A percentile compares a stretch with the other conserved stretches of the same genome.
phyloP scores from a whole-genome alignment of 2,888 invertebrate genomes.

The Amphiduros pacificus region DNA sequence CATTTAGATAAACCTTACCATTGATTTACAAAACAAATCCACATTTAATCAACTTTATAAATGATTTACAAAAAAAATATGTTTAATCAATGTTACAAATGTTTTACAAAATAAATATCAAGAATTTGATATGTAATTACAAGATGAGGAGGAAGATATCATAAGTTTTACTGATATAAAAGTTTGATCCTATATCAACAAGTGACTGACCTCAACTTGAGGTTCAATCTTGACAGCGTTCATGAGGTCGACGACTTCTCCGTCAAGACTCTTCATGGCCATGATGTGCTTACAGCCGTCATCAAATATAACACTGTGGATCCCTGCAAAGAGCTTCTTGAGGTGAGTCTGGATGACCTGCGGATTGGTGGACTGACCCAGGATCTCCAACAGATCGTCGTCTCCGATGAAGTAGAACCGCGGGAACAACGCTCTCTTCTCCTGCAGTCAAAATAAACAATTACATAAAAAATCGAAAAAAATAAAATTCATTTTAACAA shows the following conservation, averaged over 20 bases:
- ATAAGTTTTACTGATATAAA: too few species aligned
- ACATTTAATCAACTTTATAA: too few species aligned
- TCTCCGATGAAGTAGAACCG: slow-evolving; percentile 96
- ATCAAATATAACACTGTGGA: slow-evolving; percentile 70
- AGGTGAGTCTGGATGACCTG: slow-evolving; percentile 90
- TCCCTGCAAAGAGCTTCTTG: slow-evolving; percentile 86
- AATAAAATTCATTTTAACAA: background rate
- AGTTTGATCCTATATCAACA: too few species aligned
- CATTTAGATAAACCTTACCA: too few species aligned
- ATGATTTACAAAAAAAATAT: too few species aligned
- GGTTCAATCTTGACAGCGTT: slow-evolving; percentile 73
- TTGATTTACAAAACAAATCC: too few species aligned
- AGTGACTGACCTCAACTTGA: slow-evolving; percentile 72
- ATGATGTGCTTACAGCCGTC: slow-evolving; percentile 65
- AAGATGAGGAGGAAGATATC: too few species aligned
- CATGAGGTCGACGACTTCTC: slow-evolving; percentile 72
- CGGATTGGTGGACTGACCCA: slow-evolving; percentile 89
- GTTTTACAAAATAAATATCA: too few species aligned
- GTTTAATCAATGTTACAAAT: too few species aligned
- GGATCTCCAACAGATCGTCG: slow-evolving; percentile 92
- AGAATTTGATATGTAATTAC: too few species aligned
- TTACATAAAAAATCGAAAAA: background rate
- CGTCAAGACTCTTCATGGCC: slow-evolving; percentile 76
- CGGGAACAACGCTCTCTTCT: slow-evolving; percentile 90
- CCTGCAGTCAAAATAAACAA: slow-evolving; percentile 64